Evolutionary conservation across 2,888 invertebrate genomes (phyloP).

Genomic region (Tetragonula carbonaria): DNA sequence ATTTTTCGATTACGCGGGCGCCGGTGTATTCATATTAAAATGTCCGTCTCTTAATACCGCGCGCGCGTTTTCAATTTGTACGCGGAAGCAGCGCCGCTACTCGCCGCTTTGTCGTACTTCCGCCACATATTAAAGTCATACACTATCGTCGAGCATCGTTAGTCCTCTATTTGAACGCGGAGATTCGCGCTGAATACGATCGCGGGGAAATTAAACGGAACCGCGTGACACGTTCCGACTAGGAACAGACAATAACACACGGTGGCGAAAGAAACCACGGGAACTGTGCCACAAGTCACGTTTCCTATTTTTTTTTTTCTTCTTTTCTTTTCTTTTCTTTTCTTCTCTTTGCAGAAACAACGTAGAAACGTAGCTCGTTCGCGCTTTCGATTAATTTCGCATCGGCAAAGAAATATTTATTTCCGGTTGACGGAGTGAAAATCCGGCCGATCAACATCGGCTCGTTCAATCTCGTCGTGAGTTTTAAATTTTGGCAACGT

Average conservation of each 20-base stretch:
- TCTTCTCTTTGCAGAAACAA: not conserved
- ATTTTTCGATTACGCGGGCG: constrained; percentile 47
- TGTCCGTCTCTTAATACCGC: constrained; percentile 22
- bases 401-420: not conserved
- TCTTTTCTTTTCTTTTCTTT: too few relatives aligned
- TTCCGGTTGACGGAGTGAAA: not conserved
- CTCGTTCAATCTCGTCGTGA: too few relatives aligned
- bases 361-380: not conserved
- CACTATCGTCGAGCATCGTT: constrained; percentile 27
- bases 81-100: not conserved
- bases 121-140: constrained; percentile 14
- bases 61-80: constrained; percentile 27
- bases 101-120: constrained; percentile 17
- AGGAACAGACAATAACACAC: not conserved
- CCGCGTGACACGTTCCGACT: not conserved
- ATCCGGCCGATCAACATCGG: not conserved
- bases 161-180: constrained; percentile 1
- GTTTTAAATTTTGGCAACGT: too few relatives aligned
- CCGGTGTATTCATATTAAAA: constrained; percentile 39
- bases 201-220: constrained; percentile 3
- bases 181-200: not conserved
- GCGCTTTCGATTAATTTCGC: not conserved
- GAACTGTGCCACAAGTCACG: not conserved
- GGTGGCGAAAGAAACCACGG: not conserved
- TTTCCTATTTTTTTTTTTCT: not conserved